Base-by-base conservation (phyloP, 2,888 invertebrate species). In the Drosophila emarginata region DNA sequence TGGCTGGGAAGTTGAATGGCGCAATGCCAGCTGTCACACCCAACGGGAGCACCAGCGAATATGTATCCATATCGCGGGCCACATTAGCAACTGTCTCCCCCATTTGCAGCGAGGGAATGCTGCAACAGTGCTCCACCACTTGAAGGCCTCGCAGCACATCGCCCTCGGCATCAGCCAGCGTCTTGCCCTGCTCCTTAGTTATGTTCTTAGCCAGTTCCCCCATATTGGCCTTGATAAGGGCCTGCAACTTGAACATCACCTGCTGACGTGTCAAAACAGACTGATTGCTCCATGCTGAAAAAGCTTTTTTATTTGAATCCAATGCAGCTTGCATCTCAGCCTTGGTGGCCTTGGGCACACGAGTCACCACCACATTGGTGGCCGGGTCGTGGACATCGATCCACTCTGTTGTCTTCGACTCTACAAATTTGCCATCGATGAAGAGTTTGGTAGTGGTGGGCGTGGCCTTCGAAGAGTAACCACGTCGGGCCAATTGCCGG, bases 1-100 rank as follows among this genome's bases (percentile, higher is more conserved):
- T 99, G 32, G 99, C 99, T 0, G 99, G 99, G 92, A 99, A 99
- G 92, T 99, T 99, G 92, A 99, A 99, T 0, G 99, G 99, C n/a
- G 98, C 96, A 84, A 99, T 98, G 57, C 99, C 98, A 88, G 96
- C 97, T 32, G 96, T 96, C 3, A 92, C 91, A 50, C 99, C 99
- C 1, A 99, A 93, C 0, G 99, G 99, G 54, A 97, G 93, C 79
- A 97, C 95, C 91, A 97, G 96, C 9, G 98, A 97, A 79, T 96
- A 95, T 0, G 97, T 97, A 92, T 99, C 99, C 98, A 99, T 98
- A 90, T 99, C 97, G 87, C 96, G 97, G 4, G 99, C 96, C 37
- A 92, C 89, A 77, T 94, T 94, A 70, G 94, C 95, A 79, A 98
- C 94, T 12, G 97, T 96, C 93, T 99, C 99, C 0, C 99, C 99